A percentile compares a stretch with the other conserved stretches of the same genome.
These are phyloP conservation scores for Zygothrica quintamaculata DNA, from an alignment of 2,888 invertebrate genomes.

Conservation along the genomic window DNA sequence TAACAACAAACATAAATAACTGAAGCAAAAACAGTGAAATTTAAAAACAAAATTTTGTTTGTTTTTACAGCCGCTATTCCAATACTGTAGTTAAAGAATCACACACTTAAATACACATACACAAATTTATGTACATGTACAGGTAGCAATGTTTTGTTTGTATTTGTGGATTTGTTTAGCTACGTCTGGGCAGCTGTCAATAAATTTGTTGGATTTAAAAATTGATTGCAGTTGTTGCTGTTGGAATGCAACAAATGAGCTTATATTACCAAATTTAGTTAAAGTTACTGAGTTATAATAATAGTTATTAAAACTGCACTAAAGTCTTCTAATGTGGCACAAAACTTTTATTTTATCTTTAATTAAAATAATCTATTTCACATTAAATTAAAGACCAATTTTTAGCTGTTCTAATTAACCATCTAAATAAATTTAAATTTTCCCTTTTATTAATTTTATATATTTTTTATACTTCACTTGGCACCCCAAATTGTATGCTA, in stretches of 20 bases:
- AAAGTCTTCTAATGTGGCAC: too few species aligned
- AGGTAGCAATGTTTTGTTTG: not conserved
- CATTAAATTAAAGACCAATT: not conserved
- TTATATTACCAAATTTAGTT: too few species aligned
- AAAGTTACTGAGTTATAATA: too few species aligned
- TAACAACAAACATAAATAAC: not conserved
- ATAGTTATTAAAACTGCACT: too few species aligned
- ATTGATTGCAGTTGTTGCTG: conserved; percentile 1
- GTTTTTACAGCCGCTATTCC: conserved; percentile 14
- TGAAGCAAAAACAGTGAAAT: not conserved
- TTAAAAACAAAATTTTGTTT: conserved; percentile 15
- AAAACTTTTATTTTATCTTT: too few species aligned
- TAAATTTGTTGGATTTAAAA: conserved; percentile 7
- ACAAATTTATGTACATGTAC: conserved; percentile 12
- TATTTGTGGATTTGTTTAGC: conserved; percentile 9
- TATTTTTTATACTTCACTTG: conserved; percentile 13
- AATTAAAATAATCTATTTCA: too few species aligned
- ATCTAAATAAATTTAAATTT: not conserved
- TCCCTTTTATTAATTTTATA: conserved; percentile 18
- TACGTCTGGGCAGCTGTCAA: conserved; percentile 12
- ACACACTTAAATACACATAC: conserved; percentile 23
- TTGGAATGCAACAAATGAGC: too few species aligned
- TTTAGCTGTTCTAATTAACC: too few species aligned
- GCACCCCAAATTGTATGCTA: conserved; percentile 63
- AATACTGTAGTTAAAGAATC: conserved; percentile 45